These are phyloP conservation scores for Physeter macrocephalus DNA, from an alignment of 2,113 vertebrate genomes.

Conservation along the genomic window DNA sequence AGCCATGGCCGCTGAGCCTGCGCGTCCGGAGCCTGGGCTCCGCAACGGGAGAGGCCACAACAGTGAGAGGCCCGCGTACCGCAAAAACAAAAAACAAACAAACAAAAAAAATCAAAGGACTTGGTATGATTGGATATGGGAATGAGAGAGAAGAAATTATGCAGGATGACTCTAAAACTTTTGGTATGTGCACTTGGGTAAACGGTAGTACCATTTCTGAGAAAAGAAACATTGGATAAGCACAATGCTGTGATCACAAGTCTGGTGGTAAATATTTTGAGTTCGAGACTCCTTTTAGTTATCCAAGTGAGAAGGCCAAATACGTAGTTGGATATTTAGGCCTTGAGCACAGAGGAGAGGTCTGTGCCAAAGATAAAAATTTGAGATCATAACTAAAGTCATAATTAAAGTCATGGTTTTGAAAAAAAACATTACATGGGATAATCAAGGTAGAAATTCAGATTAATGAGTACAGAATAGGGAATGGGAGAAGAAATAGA, in stretches of 20 bases:
- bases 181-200: not conserved
- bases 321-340: not conserved
- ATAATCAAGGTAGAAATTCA: not conserved
- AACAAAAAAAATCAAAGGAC: not conserved
- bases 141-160: not conserved
- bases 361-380: not conserved
- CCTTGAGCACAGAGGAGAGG: not conserved
- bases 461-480: not conserved
- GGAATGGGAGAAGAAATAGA: not conserved
- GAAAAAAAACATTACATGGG: not conserved
- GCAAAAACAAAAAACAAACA: too few species aligned
- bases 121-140: not conserved
- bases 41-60: too few species aligned
- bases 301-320: not conserved
- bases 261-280: not conserved
- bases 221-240: not conserved
- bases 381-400: not conserved
- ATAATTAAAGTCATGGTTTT: not conserved
- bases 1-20: too few species aligned
- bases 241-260: not conserved
- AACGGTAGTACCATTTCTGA: not conserved
- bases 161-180: not conserved
- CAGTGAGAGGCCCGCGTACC: too few species aligned
- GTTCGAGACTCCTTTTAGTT: not conserved
- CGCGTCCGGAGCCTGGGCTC: too few species aligned